Conservation (phyloP, 1,140 invertebrate genomes). For the Zeugodacus cucurbitae region DNA sequence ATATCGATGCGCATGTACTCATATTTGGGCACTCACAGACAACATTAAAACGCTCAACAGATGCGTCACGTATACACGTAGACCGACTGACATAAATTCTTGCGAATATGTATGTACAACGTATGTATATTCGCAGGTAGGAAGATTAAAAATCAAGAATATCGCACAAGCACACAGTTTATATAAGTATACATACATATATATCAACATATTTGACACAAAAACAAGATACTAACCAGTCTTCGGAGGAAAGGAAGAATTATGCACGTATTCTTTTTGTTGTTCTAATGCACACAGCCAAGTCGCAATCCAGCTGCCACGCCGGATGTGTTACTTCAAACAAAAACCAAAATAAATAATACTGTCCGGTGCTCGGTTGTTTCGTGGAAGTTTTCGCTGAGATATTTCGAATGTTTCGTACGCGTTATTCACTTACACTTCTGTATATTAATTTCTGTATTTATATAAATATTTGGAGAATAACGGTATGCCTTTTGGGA, state of each 20-base stretch:
- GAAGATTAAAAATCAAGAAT: background rate
- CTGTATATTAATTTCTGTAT: background rate
- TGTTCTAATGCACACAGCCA: background rate
- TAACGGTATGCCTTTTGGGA: background rate
- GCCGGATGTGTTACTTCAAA: background rate
- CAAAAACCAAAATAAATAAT: background rate
- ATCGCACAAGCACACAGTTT: background rate
- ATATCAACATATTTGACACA: background rate
- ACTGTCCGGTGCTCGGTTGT: background rate
- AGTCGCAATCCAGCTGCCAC: background rate
- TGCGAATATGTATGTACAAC: background rate
- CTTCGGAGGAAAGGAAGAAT: background rate
- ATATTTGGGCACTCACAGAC: background rate
- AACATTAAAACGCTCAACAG: background rate
- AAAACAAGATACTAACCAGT: conserved; percentile 17
- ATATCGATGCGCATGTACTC: background rate
- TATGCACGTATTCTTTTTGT: background rate
- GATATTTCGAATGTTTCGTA: background rate
- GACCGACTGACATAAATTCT: background rate
- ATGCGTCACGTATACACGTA: background rate
- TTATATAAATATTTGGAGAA: no score
- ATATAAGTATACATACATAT: background rate
- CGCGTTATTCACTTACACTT: background rate
- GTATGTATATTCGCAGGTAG: background rate
- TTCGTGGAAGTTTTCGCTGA: background rate